Base-by-base conservation (phyloP, 1,140 invertebrate genomes). In the Saccostrea cuccullata region DNA sequence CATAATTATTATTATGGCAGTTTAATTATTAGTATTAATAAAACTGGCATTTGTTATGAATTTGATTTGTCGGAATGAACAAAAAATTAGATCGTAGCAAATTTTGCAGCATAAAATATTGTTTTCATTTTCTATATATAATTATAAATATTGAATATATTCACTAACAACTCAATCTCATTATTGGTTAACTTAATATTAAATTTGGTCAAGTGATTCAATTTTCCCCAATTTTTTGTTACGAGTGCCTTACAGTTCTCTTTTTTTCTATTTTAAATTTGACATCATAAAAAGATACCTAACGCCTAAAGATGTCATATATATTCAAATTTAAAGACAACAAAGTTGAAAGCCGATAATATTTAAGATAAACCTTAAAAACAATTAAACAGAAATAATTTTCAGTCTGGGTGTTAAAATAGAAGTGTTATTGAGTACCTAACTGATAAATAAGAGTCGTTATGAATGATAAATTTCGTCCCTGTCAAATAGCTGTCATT, bases 381-480 rank as follows among this genome's bases (percentile, higher is more conserved):
- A 47, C 6, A 47, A 47, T 47, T 47, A 47, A 2, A 36, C 30
- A 47, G 47, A 0, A 6, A 47, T 47, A 1, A 47, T 9, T 36
- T 64, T 64, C 58, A 64, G 58, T 17, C 17, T 64, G 15, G 58
- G 13, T 64, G 58, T 64, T 64, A 64, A 64, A 64, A 64, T 64
- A 64, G 58, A 64, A 64, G n/a, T 64, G 58, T 64, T 64, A 64
- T 64, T 64, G 58, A 64, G 58, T 64, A 20, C 58, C 58, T 17
- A 20, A 64, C 58, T 20, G 58, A 64, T 64, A 64, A n/a, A 17
- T 17, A 2, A 64, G 58, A 64, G n/a, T 64, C 58, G 58, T 64
- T 64, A 64, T 64, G 58, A 64, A 64, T n/a, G 58, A 64, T 17
- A 64, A 64, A 64, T 64, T 20, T 64, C 58, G 15, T 64, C 15